Base-by-base conservation (phyloP, 2,888 invertebrate genomes). In the Mythimna albipuncta region DNA sequence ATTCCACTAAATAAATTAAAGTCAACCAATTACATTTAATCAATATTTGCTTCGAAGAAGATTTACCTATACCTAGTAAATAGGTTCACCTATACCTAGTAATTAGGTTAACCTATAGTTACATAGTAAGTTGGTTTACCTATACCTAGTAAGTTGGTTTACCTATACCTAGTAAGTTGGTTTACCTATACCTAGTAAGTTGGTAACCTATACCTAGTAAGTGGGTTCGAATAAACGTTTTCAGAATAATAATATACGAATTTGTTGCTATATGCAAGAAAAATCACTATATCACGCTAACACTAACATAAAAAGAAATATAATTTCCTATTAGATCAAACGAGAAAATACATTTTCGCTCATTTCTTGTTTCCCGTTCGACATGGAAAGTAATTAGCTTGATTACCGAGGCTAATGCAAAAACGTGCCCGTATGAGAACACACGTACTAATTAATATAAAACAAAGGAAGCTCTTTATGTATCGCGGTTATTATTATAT, bases 381-480 rank as follows among this genome's bases (percentile, higher is more conserved):
- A 59, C 69, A 70, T 64, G 64, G 78, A 64, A 21, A 55, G 66
- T 77, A 79, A 79, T 79, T 79, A 79, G 66, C 64, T 64, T 71
- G 64, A 79, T 79, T 82, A 77, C 63, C 50, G 70, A 6, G 38
- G 50, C 59, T 67, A 70, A 82, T 64, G 64, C 21, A 77, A 67
- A 64, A 77, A 81, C 69, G 65, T 63, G 69, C 35, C 54, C 38
- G 32, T 47, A 54, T 70, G 78, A 69, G 77, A 76, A 69, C 26
- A 59, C 52, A 47, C 47, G 47, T 47, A 82, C 41, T 82, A 67
- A 82, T 82, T 77, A 65, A 71, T 64, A 38, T 50, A 62, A 64
- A 64, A 79, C 78, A 82, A 71, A 64, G 52, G 64, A 67, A 44
- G 59, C 16, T 52, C 35, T 65, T 52, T 41, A 62, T 67, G 21